phyloP scores from a whole-genome alignment of 2,113 vertebrate species.

The Platycercus adscitus region DNA sequence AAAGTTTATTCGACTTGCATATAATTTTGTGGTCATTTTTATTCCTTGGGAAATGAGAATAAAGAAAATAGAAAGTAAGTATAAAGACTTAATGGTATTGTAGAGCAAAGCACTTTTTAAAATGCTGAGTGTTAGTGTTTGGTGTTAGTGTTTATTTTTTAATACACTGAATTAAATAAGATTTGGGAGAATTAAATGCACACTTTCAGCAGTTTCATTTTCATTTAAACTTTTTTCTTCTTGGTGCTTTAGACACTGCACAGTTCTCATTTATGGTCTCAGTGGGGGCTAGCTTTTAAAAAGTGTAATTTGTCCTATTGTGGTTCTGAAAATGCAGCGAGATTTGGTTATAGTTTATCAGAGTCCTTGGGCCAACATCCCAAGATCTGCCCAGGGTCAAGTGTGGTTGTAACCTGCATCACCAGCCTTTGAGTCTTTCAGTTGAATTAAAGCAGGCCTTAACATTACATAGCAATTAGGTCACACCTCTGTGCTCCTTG shows the following conservation, averaged over 20 bases:
- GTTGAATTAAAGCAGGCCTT: neutral
- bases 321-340: neutral
- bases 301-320: neutral
- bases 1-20: constrained; percentile 86
- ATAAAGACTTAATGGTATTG: neutral
- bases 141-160: neutral
- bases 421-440: neutral
- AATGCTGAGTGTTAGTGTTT: neutral
- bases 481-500: neutral
- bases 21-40: constrained; percentile 92
- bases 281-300: neutral
- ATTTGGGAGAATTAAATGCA: neutral
- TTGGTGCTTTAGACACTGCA: neutral
- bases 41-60: constrained; percentile 99
- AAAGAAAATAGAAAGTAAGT: constrained; percentile 99
- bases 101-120: neutral
- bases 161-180: neutral
- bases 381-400: neutral
- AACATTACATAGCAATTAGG: neutral
- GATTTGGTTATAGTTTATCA: neutral
- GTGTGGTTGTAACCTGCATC: rapidly evolving
- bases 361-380: neutral
- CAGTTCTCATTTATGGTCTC: neutral
- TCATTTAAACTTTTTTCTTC: neutral
- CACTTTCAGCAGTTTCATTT: neutral